phyloP scores from a whole-genome alignment of 2,113 vertebrate genomes.

The Oncorhynchus tshawytscha region DNA sequence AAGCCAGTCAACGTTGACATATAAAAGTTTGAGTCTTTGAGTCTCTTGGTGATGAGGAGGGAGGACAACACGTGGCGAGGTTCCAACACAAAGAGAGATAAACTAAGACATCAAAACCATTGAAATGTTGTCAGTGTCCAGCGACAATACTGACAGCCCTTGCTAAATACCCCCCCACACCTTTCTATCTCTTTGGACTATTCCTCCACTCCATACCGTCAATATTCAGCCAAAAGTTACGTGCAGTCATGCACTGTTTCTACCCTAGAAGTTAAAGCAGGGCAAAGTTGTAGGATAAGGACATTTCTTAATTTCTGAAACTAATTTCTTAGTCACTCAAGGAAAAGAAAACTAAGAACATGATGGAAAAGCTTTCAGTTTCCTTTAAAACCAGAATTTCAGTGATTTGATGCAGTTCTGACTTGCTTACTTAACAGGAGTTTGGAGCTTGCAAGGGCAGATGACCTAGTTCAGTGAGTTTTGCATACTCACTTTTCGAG shows the following conservation, averaged over 20 bases:
- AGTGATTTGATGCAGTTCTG: neutral
- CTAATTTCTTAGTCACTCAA: neutral
- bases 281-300: conserved; percentile 12
- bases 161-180: neutral
- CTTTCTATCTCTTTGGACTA: conserved; percentile 20
- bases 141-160: conserved; percentile 12
- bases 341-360: neutral
- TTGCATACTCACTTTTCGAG: neutral
- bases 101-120: conserved; percentile 5
- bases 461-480: conserved; percentile 40
- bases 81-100: neutral
- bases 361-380: conserved; percentile 25
- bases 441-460: neutral
- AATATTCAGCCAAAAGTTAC: conserved; percentile 50
- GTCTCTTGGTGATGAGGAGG: conserved; percentile 9
- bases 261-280: conserved; percentile 48
- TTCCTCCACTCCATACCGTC: conserved; percentile 45
- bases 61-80: neutral
- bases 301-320: conserved; percentile 16
- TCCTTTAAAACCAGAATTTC: conserved; percentile 3
- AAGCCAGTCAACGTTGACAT: conserved; percentile 31
- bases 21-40: conserved; percentile 23
- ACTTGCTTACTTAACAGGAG: conserved; percentile 12
- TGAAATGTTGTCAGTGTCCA: conserved; percentile 21
- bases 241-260: conserved; percentile 29